Percentiles rank a stretch among this genome's conserved stretches.
Evolutionary conservation across 2,888 invertebrate species (phyloP).

Genomic region (Drosophila seclusa): DNA sequence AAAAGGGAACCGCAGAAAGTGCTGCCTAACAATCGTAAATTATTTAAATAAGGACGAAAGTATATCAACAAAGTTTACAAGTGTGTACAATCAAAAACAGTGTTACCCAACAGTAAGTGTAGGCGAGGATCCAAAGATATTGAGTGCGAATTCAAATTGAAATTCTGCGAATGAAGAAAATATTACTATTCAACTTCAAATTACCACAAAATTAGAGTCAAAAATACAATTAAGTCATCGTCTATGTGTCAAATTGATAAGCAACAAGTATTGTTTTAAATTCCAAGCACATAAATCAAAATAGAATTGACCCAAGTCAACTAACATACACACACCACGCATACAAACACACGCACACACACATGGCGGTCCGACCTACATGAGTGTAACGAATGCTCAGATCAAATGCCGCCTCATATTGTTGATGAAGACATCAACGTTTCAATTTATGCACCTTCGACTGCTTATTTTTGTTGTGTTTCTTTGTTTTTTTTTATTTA

Average conservation of each 20-base stretch:
- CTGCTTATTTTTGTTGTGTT: slow-evolving; percentile 11
- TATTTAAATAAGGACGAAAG: neutral
- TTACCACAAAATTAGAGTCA: neutral
- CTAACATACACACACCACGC: slow-evolving; percentile 30
- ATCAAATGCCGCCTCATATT: slow-evolving; percentile 72
- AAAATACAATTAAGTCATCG: slow-evolving; percentile 21
- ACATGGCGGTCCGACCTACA: slow-evolving; percentile 61
- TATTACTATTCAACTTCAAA: neutral
- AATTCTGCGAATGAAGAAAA: neutral
- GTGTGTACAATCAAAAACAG: neutral
- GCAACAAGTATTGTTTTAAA: slow-evolving; percentile 18
- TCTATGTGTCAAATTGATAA: slow-evolving; percentile 34
- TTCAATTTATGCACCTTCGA: slow-evolving; percentile 68
- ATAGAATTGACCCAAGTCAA: slow-evolving; percentile 6
- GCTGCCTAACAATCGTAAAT: neutral
- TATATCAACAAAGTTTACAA: neutral
- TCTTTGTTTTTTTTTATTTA: slow-evolving; percentile 58
- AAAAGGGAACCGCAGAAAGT: neutral
- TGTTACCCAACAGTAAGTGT: neutral
- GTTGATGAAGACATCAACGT: slow-evolving; percentile 78
- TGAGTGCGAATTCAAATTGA: neutral
- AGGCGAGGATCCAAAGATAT: no score
- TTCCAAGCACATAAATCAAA: slow-evolving; percentile 47
- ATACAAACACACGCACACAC: slow-evolving; percentile 15
- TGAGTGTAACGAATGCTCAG: slow-evolving; percentile 71